phyloP scores from a whole-genome alignment of 2,113 vertebrate genomes.

The Halichoeres trimaculatus region DNA sequence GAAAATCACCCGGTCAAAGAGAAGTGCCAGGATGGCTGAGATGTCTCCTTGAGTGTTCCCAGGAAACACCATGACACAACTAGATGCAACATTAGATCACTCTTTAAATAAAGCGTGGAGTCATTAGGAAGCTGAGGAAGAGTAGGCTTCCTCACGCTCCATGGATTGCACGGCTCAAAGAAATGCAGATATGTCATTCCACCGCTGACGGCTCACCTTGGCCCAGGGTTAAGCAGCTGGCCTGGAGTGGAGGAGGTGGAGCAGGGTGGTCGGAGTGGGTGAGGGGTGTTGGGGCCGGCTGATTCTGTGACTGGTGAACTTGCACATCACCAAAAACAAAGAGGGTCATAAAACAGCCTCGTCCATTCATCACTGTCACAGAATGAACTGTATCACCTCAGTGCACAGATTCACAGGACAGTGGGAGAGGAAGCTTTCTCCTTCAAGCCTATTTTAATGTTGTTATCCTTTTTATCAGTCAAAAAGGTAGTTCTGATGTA shows the following conservation, averaged over 20 bases:
- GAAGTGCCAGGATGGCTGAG: slow-evolving; percentile 47
- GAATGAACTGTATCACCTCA: slow-evolving; percentile 7
- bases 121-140: slow-evolving; percentile 40
- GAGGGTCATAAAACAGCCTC: slow-evolving; percentile 23
- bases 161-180: slow-evolving; percentile 41
- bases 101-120: slow-evolving; percentile 64
- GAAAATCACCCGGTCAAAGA: slow-evolving; percentile 36
- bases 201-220: slow-evolving; percentile 66
- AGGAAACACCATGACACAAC: slow-evolving; percentile 70
- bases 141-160: slow-evolving; percentile 58
- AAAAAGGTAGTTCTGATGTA: no score
- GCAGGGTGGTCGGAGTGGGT: background rate
- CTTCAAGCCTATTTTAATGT: background rate
- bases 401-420: background rate
- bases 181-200: slow-evolving; percentile 57
- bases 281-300: slow-evolving; percentile 19
- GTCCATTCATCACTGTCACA: slow-evolving; percentile 47
- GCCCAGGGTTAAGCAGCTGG: slow-evolving; percentile 60
- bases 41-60: slow-evolving; percentile 51
- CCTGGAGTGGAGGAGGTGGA: slow-evolving; percentile 8
- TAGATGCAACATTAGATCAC: slow-evolving; percentile 61
- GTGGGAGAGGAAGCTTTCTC: background rate
- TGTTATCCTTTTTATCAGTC: no score
- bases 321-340: slow-evolving; percentile 31
- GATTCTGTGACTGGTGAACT: slow-evolving; percentile 39